Evolutionary conservation across 2,797 vertebrate genomes (phyloP).

Genomic region (Eulemur coronatus): DNA sequence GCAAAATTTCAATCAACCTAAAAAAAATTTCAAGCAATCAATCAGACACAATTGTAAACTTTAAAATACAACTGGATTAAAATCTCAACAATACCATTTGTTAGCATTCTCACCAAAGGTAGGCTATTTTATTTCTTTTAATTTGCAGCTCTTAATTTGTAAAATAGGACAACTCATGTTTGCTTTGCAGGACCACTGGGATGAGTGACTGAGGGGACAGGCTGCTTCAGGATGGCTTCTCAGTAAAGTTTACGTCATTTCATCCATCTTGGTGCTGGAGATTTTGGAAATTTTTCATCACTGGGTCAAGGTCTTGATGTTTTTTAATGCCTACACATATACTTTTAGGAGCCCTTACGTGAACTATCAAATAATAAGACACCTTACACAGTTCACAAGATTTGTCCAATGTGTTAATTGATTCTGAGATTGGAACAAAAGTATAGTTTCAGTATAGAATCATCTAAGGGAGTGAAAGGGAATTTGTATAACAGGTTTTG

Average conservation of each 20-base stretch:
- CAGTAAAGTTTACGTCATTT: background rate
- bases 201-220: background rate
- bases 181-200: background rate
- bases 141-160: background rate
- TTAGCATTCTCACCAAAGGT: background rate
- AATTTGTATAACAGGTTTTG: background rate
- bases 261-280: background rate
- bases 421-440: background rate
- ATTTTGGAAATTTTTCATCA: background rate
- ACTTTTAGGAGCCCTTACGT: background rate
- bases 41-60: background rate
- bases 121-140: background rate
- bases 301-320: background rate
- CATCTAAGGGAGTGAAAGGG: background rate
- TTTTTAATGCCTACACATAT: background rate
- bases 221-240: background rate
- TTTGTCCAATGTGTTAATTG: background rate
- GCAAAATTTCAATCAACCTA: background rate
- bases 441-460: background rate
- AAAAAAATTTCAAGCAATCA: background rate
- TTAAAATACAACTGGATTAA: background rate
- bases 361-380: background rate
- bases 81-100: background rate
- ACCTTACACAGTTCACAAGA: background rate
- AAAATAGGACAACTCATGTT: background rate